Percentiles rank a stretch among this genome's conserved stretches.
Conservation (phyloP, 2,888 invertebrate species). For the Strigamia maritima region DNA sequence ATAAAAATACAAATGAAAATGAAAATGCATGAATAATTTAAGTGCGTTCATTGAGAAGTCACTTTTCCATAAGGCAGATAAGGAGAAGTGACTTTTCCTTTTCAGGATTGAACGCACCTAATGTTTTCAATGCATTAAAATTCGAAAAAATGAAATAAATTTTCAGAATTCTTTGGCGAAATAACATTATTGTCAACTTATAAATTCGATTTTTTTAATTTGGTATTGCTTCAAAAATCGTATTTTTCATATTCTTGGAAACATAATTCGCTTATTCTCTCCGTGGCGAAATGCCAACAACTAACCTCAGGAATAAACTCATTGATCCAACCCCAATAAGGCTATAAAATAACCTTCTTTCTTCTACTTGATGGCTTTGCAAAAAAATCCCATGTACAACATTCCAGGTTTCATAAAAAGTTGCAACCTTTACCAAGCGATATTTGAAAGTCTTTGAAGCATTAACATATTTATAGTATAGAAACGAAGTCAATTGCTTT, state of each 20-base stretch:
- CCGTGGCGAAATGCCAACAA: slow-evolving; percentile 21
- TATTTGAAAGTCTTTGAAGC: not conserved
- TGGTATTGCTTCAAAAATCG: not conserved
- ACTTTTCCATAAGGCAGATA: too few relatives aligned
- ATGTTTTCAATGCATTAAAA: too few relatives aligned
- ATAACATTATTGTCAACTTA: not conserved
- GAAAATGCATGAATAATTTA: too few relatives aligned
- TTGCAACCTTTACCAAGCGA: not conserved
- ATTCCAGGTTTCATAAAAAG: not conserved
- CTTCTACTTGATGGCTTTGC: not conserved
- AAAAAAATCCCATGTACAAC: slow-evolving; percentile 12
- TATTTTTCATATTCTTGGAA: slow-evolving; percentile 16
- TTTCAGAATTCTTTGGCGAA: not conserved
- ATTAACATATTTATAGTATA: not conserved
- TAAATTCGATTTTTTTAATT: not conserved
- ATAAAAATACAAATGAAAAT: too few relatives aligned
- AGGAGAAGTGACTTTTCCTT: too few relatives aligned
- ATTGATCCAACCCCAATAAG: slow-evolving; percentile 24
- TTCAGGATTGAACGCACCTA: too few relatives aligned
- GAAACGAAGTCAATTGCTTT: not conserved
- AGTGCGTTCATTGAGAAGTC: too few relatives aligned
- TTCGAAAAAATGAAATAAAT: not conserved
- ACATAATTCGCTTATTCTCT: slow-evolving; percentile 10
- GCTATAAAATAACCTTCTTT: slow-evolving; percentile 11
- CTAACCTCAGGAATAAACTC: slow-evolving; percentile 19